Base-by-base conservation (phyloP, 2,113 vertebrate species). In the Tautogolabrus adspersus region DNA sequence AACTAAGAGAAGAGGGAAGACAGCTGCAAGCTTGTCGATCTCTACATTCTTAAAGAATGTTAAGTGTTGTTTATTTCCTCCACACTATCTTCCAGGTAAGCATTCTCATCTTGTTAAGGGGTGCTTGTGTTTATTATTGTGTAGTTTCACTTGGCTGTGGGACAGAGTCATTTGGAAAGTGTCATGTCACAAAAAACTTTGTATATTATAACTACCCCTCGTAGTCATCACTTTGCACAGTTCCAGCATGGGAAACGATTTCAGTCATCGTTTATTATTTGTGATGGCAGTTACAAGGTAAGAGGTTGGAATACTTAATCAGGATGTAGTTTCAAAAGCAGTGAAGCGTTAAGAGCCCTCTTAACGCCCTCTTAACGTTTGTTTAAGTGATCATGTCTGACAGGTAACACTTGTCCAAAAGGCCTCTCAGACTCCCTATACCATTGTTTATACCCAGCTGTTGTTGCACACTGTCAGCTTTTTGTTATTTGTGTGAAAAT, bases 21-120 rank as follows among this genome's bases (percentile, higher is more conserved):
- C 66, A 52, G 59, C 46, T 44, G 10, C 15, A 12, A 62, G 54
- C 51, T 40, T 40, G 69, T 85, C 76, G 57, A 61, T 90, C 62
- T 90, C 65, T 93, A 84, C 42, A 60, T n/a, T 71, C 57, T 40
- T 66, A 85, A 91, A 94, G 91, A 93, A 96, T 96, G 95, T 90
- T 96, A 64, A 93, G 94, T 80, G 85, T 96, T 71, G 83, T 96
- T 92, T 95, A 92, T 90, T 96, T 97, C 79, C 94, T 97, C 70
- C 94, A 93, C 77, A 93, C 94, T 81, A 93, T 97, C 91, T 96
- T 97, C 85, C 94, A 96, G 96, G 96, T 97, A 95, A 94, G 93
- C 40, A 12, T 74, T 91, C 15, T 42, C 1, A 13, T 10, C 44
- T 21, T 18, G 38, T 15, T 34, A 34, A 34, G 3, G 3, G 30